Base-by-base conservation (phyloP, 2,113 vertebrate genomes). In the Speoplatyrhinus poulsoni region DNA sequence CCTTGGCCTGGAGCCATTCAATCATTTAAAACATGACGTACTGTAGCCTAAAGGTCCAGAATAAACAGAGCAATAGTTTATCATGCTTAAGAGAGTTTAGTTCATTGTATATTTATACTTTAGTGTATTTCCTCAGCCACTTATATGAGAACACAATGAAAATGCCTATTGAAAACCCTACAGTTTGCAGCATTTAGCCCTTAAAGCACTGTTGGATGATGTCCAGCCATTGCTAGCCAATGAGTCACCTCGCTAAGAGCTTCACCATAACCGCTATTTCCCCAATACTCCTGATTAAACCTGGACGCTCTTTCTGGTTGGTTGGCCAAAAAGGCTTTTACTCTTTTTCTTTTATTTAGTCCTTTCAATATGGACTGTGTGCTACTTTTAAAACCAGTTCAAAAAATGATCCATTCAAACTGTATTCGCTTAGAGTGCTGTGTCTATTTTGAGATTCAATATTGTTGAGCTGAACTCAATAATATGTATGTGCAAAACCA, bases 281-380 rank as follows among this genome's bases (percentile, higher is more conserved):
- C 81, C 81, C 88, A 89, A 90, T 90, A 88, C 82, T 85, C 82
- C 72, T 88, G 86, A 93, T 92, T 93, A 92, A 89, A 89, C 78
- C 70, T 82, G 83, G 84, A 82, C 62, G 80, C 79, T 78, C 71
- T 77, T 76, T 62, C 66, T 16, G 72, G 75, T 73, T 32, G n/a
- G 32, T 36, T 65, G 75, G 85, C 88, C 88, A 91, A 83, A 90
- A 89, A 88, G 83, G 69, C 85, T 90, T 90, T 90, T 82, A 86
- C 88, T 90, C 70, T 84, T 86, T 82, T 89, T 89, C 71, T 85
- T 85, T 82, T 85, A 76, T 75, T 86, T 77, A 81, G 67, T 50
- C 68, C 54, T 69, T 70, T 66, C 76, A 72, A 79, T 62, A 36
- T 76, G 73, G 75, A 82, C 76, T 73, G 69, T 85, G 85, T 82